These are phyloP conservation scores for Hydrotaea cyrtoneurina DNA, from an alignment of 2,888 invertebrate genomes.

Conservation along the genomic window DNA sequence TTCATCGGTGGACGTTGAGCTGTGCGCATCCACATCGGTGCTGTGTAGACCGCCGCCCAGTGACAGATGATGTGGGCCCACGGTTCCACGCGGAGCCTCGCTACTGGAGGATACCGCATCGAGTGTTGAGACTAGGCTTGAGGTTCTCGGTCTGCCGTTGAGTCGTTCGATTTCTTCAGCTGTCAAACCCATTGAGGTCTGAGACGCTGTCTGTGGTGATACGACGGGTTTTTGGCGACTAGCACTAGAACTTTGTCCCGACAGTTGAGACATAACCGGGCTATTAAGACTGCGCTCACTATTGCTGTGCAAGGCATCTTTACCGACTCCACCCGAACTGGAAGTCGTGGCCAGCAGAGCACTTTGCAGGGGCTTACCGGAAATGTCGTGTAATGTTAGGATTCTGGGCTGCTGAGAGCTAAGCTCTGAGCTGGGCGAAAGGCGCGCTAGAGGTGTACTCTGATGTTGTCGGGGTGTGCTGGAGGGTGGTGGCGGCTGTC, in stretches of 20 bases:
- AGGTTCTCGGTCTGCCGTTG: slow-evolving; percentile 92
- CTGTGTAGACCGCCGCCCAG: slow-evolving; percentile 86
- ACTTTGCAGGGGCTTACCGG: slow-evolving; percentile 94
- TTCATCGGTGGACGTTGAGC: slow-evolving; percentile 93
- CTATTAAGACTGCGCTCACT: slow-evolving; percentile 95
- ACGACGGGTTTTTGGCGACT: slow-evolving; percentile 87
- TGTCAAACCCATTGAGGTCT: slow-evolving; percentile 91
- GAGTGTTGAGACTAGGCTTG: slow-evolving; percentile 94
- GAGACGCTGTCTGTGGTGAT: slow-evolving; percentile 86
- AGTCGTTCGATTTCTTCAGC: slow-evolving; percentile 96
- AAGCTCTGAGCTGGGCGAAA: slow-evolving; percentile 95
- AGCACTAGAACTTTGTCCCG: slow-evolving; percentile 91
- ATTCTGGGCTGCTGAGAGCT: slow-evolving; percentile 95
- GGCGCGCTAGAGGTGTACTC: slow-evolving; percentile 93
- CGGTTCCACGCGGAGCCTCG: slow-evolving; percentile 87
- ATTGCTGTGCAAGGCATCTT: slow-evolving; percentile 93
- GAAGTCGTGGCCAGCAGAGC: slow-evolving; percentile 94
- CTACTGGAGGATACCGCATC: slow-evolving; percentile 97
- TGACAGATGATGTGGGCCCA: slow-evolving; percentile 86
- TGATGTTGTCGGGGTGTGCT: slow-evolving; percentile 89
- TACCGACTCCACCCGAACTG: slow-evolving; percentile 92
- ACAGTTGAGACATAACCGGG: slow-evolving; percentile 95
- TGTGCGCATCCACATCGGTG: slow-evolving; percentile 87
- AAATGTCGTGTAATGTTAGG: slow-evolving; percentile 95
- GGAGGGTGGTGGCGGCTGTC: slow-evolving; percentile 86